Percentiles rank a stretch among this genome's conserved stretches.
Evolutionary conservation across 1,140 invertebrate species (phyloP).

Genomic region (Rhyacophila brunnea): DNA sequence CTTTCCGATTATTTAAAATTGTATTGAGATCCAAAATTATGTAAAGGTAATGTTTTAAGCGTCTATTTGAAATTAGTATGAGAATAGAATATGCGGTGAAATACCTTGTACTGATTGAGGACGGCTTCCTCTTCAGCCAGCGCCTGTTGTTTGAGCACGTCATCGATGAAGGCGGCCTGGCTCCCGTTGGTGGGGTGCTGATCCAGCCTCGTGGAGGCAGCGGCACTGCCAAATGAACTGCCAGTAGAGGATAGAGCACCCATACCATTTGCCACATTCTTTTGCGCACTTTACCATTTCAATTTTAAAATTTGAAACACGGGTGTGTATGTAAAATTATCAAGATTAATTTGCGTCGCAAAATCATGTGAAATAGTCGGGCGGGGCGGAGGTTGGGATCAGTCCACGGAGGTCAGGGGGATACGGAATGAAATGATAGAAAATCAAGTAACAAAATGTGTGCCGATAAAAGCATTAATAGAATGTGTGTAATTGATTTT

Average conservation of each 20-base stretch:
- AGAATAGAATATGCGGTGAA: constrained; percentile 19
- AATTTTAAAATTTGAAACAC: constrained; percentile 28
- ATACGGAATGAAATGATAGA: background rate
- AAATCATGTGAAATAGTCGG: constrained; percentile 9
- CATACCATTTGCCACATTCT: constrained; percentile 86
- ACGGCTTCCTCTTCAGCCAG: constrained; percentile 93
- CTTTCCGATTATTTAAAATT: no score
- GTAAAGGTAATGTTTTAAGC: no score
- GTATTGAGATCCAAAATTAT: no score
- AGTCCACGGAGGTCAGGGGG: no score
- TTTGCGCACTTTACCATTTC: constrained; percentile 66
- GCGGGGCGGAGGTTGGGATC: no score
- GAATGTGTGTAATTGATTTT: background rate
- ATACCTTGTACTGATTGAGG: constrained; percentile 94
- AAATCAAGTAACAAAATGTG: constrained; percentile 22
- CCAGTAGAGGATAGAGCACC: constrained; percentile 86
- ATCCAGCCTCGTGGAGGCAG: constrained; percentile 71
- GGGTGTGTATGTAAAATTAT: no score
- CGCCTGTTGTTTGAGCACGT: constrained; percentile 80
- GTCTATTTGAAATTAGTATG: no score
- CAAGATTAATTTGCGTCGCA: background rate
- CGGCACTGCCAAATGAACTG: constrained; percentile 79
- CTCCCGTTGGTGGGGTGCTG: constrained; percentile 62
- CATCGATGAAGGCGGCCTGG: constrained; percentile 66
- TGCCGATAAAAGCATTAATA: constrained; percentile 21